Evolutionary conservation across 1,140 invertebrate genomes (phyloP).

Genomic region (Radopholus similis): DNA sequence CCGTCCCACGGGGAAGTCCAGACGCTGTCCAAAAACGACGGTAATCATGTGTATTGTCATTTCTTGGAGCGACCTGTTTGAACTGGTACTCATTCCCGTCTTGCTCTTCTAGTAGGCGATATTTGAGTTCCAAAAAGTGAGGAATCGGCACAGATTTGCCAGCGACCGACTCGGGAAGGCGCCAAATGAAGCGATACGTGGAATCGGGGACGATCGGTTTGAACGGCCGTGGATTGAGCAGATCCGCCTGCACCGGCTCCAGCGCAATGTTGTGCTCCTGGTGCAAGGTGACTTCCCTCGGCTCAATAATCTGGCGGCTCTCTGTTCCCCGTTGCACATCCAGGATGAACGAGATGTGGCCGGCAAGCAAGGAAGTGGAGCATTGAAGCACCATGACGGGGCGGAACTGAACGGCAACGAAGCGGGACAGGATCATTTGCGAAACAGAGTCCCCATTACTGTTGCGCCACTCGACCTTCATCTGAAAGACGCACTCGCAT

Average conservation of each 20-base stretch:
- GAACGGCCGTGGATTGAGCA: conserved; percentile 33
- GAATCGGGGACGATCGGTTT: conserved; percentile 40
- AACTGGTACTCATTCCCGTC: conserved; percentile 9
- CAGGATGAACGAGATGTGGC: conserved; percentile 1
- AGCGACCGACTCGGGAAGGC: conserved; percentile 15
- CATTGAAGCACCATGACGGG: conserved; percentile 9
- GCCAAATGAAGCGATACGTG: conserved; percentile 41
- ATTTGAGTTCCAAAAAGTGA: conserved; percentile 27
- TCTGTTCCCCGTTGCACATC: background rate
- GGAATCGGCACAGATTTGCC: conserved; percentile 21
- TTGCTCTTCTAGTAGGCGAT: conserved; percentile 1
- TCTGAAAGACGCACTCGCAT: background rate
- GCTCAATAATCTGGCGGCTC: no score
- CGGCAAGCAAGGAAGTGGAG: conserved; percentile 8
- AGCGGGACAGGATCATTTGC: background rate
- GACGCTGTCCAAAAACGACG: background rate
- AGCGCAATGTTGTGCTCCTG: conserved; percentile 22
- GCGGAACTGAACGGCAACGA: conserved; percentile 3
- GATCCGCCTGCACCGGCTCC: conserved; percentile 16
- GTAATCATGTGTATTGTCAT: conserved; percentile 1
- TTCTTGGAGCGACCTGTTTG: conserved; percentile 23
- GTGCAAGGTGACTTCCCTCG: conserved; percentile 20
- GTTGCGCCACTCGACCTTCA: background rate
- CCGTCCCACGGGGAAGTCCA: conserved; percentile 8
- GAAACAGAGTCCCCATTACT: background rate